phyloP scores from a whole-genome alignment of 2,888 invertebrate species.

The Trimorus sp. region DNA sequence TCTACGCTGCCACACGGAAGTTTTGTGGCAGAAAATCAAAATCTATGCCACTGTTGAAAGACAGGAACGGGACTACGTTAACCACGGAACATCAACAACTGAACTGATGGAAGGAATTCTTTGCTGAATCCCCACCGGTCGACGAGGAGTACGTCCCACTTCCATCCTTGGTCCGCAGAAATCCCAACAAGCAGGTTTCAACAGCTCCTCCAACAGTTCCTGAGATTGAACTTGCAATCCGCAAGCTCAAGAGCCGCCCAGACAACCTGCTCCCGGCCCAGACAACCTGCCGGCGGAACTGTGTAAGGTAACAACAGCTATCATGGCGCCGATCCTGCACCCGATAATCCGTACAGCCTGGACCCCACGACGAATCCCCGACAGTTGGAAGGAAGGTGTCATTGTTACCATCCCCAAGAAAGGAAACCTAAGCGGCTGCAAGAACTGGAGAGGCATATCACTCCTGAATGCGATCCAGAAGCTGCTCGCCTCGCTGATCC shows the following conservation, averaged over 20 bases:
- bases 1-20: conserved; percentile 24
- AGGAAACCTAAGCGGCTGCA: no score
- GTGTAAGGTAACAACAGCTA: conserved; percentile 29
- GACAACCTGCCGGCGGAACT: conserved; percentile 33
- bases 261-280: conserved; percentile 23
- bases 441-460: conserved; percentile 19
- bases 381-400: no score
- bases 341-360: background rate
- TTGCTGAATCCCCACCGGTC: conserved; percentile 13
- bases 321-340: conserved; percentile 21
- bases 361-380: no score
- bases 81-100: conserved; percentile 27
- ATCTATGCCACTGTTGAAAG: background rate
- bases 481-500: conserved; percentile 27
- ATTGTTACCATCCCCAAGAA: no score
- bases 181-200: conserved; percentile 12
- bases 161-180: conserved; percentile 3
- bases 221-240: conserved; percentile 27
- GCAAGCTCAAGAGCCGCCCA: conserved; percentile 18
- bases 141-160: conserved; percentile 20
- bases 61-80: conserved; percentile 4
- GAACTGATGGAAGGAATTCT: conserved; percentile 25
- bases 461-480: conserved; percentile 33
- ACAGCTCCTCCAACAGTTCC: conserved; percentile 15
- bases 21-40: conserved; percentile 2